A percentile compares a stretch with the other conserved stretches of the same genome.
These are phyloP conservation scores for Austrolebias charrua DNA, from an alignment of 2,797 vertebrate species.

Conservation along the genomic window DNA sequence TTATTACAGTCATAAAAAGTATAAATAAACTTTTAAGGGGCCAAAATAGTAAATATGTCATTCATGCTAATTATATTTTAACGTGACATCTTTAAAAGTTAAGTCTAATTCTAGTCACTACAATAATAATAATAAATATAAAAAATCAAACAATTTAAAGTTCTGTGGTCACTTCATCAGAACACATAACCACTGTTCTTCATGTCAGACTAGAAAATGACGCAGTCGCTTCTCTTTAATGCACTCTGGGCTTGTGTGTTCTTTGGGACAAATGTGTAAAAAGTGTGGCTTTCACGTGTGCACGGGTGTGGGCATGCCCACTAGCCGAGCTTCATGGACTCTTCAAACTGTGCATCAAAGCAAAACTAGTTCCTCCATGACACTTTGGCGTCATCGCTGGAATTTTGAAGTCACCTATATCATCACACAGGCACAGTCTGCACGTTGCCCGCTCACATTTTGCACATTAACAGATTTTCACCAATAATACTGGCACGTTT, in stretches of 20 bases:
- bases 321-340: conserved; percentile 63
- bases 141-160: neutral
- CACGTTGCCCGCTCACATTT: conserved; percentile 18
- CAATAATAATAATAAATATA: too few species aligned
- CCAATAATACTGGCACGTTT: neutral
- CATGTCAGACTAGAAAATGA: conserved; percentile 59
- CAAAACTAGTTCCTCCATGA: conserved; percentile 73
- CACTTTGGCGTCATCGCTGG: conserved; percentile 40
- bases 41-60: too few species aligned
- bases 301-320: conserved; percentile 39
- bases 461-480: conserved; percentile 39
- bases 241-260: conserved; percentile 47
- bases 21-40: too few species aligned
- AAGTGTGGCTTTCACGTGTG: conserved; percentile 33
- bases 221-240: conserved; percentile 49
- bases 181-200: conserved; percentile 35
- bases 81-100: too few species aligned
- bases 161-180: conserved; percentile 32
- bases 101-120: too few species aligned
- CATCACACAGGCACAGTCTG: conserved; percentile 32
- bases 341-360: conserved; percentile 80
- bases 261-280: conserved; percentile 45
- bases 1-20: too few species aligned
- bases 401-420: conserved; percentile 48
- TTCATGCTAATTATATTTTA: too few species aligned